Base-by-base conservation (phyloP, 1,140 invertebrate species). In the Nixonia krombeini region DNA sequence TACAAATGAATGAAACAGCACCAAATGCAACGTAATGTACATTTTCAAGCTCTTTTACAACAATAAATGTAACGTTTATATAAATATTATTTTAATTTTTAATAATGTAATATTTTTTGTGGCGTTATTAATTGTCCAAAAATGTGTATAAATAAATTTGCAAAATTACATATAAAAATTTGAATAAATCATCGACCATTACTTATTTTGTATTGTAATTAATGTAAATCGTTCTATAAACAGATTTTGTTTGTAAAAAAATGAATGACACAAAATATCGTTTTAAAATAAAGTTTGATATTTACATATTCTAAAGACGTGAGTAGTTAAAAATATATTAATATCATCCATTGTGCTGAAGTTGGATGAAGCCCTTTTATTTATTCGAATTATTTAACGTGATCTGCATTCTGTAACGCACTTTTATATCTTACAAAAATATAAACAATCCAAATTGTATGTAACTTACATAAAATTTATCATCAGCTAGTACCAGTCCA, bases 401-500 rank as follows among this genome's bases (percentile, higher is more conserved):
- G 13, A n/a, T 7, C 26, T 6, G 2, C 5, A 9, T 29, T 46
- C 21, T 16, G 4, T 31, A 17, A 29, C 5, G 12, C 3, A 29
- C 44, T 26, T 46, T 42, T 44, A 59, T 61, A 71, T 77, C 62
- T 70, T 79, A 79, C 65, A 79, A 79, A 79, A 78, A 79, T 79
- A 79, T 69, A 75, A 76, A 74, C 29, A 72, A 70, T 65, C 45
- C 51, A 40, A 42, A 59, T 69, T 45, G 33, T 70, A 6, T 2
- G 6, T 3, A 21, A 21, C 21, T n/a, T 37, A 13, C 33, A 13
- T 10, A 25, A 42, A 25, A 5, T 42, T 18, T 18, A 18, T 75
- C 72, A 79, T 80, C 76, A 82, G 63, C 78, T 80, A 62, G 52
- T 44, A 47, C 38, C 70, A 57, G 72, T 78, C 79, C 79, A 82